Percentiles rank a stretch among this genome's conserved stretches.
These are phyloP conservation scores for Stichodactyla mertensii DNA, from an alignment of 64 coral and sea anemone genomes.

Conservation along the genomic window DNA sequence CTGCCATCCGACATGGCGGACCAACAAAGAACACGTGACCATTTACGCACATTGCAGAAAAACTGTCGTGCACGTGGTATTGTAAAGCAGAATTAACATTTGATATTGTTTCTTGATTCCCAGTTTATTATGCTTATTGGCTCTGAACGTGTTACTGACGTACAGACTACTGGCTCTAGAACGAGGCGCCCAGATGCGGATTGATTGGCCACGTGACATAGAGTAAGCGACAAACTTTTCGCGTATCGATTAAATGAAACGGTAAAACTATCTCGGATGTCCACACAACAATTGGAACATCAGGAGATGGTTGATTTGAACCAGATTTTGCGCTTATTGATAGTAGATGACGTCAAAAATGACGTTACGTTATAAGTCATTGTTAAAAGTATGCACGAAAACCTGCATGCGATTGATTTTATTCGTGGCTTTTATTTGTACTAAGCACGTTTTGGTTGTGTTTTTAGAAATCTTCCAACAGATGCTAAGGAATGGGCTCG, in stretches of 20 bases:
- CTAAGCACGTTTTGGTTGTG: neutral
- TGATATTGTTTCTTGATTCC: neutral
- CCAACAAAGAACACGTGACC: too few relatives aligned
- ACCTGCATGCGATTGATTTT: neutral
- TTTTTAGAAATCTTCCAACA: slow-evolving; percentile 12
- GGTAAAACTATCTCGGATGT: neutral
- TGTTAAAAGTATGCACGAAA: too few relatives aligned
- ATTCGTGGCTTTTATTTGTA: neutral
- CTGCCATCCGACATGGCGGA: too few relatives aligned
- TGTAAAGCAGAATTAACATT: neutral
- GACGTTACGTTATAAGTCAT: too few relatives aligned
- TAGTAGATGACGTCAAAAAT: too few relatives aligned
- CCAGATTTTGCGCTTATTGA: too few relatives aligned
- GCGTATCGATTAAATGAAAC: too few relatives aligned
- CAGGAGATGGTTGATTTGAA: too few relatives aligned
- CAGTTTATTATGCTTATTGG: slow-evolving; percentile 8
- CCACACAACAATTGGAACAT: neutral
- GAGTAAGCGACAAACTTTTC: neutral
- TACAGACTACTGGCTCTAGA: slow-evolving; percentile 15
- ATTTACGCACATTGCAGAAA: too few relatives aligned
- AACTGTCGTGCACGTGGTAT: neutral
- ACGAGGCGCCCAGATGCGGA: slow-evolving; percentile 2
- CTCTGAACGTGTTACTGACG: slow-evolving; percentile 4
- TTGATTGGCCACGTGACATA: slow-evolving; percentile 5
- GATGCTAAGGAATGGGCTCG: slow-evolving; percentile 30